Evolutionary conservation across 2,113 vertebrate species (phyloP).

Genomic region (Hippolais icterina): DNA sequence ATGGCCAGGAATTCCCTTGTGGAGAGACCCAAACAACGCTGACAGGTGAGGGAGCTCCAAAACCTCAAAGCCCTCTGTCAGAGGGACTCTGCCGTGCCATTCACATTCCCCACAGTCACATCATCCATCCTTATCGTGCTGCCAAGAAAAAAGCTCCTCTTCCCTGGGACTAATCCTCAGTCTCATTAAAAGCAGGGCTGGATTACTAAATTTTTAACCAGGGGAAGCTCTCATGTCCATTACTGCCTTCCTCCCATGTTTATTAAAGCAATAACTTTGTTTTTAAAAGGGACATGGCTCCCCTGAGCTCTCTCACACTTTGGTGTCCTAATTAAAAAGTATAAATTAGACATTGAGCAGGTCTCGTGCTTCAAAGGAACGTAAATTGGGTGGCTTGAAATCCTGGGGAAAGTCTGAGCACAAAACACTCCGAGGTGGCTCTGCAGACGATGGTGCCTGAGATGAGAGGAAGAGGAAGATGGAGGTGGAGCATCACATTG

Average conservation of each 20-base stretch:
- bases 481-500: neutral
- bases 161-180: neutral
- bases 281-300: constrained; percentile 53
- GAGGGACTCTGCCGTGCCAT: rapidly evolving
- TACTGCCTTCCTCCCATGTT: neutral
- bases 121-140: neutral
- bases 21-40: rapidly evolving
- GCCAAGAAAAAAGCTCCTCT: neutral
- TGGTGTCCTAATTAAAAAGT: constrained; percentile 58
- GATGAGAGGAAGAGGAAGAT: neutral
- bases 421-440: neutral
- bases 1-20: no score
- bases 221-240: neutral
- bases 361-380: neutral
- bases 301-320: constrained; percentile 1
- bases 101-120: neutral
- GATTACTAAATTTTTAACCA: constrained; percentile 21
- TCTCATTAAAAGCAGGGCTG: constrained; percentile 25
- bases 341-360: constrained; percentile 45
- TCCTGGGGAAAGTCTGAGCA: neutral
- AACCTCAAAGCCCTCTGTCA: neutral
- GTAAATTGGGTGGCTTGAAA: neutral
- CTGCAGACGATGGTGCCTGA: rapidly evolving
- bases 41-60: rapidly evolving
- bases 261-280: constrained; percentile 75